phyloP scores from a whole-genome alignment of 92 coral and sea anemone genomes.

The Porites cylindrica region DNA sequence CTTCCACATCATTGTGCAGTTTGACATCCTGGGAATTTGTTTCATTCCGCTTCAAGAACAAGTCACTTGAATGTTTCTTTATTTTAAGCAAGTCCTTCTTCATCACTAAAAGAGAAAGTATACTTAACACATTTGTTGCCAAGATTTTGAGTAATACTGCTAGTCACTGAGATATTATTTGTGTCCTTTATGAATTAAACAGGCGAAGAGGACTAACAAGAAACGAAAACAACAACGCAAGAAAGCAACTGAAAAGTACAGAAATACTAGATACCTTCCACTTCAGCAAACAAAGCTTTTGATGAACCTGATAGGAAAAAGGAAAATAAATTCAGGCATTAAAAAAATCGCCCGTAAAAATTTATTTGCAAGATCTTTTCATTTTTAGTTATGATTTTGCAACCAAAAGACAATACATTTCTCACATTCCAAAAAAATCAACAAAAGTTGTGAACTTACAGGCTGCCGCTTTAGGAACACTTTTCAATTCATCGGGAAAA shows the following conservation, averaged over 20 bases:
- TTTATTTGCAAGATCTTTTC: neutral
- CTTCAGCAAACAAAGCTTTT: constrained; percentile 97
- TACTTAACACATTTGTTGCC: neutral
- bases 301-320: constrained; percentile 77
- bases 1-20: constrained; percentile 90
- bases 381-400: neutral
- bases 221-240: neutral
- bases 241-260: no score
- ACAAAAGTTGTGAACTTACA: constrained; percentile 50
- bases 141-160: neutral
- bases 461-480: constrained; percentile 81
- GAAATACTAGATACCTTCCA: constrained; percentile 76
- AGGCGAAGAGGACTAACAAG: neutral
- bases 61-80: constrained; percentile 88
- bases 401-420: no score
- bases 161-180: no score
- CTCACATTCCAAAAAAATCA: neutral
- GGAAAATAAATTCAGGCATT: neutral
- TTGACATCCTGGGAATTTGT: constrained; percentile 84
- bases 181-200: no score
- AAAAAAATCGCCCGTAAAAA: neutral
- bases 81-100: constrained; percentile 93
- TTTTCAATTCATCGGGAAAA: constrained; percentile 73
- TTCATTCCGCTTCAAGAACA: constrained; percentile 73
- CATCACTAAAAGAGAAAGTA: constrained; percentile 69